Percentiles rank a stretch among this genome's conserved stretches.
phyloP scores from a whole-genome alignment of 2,888 invertebrate species.

The Isoperla grammatica region DNA sequence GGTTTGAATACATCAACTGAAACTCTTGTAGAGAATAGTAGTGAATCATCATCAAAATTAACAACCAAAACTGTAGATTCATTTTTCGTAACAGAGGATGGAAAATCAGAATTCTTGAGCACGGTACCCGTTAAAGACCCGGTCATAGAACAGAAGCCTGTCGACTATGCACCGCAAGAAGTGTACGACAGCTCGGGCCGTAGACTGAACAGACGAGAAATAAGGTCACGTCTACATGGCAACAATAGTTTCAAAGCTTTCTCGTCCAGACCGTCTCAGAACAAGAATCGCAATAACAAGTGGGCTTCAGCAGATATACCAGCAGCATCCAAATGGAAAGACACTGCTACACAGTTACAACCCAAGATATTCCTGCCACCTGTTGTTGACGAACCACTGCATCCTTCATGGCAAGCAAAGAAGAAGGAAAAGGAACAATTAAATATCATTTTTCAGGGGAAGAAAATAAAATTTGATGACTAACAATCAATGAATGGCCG shows the following conservation, averaged over 20 bases:
- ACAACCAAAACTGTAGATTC: neutral
- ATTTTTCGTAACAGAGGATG: conserved; percentile 7
- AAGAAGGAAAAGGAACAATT: conserved; percentile 35
- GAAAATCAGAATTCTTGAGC: neutral
- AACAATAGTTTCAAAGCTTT: neutral
- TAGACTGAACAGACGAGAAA: neutral
- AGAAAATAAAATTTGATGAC: conserved; percentile 27
- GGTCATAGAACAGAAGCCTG: neutral
- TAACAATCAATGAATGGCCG: neutral
- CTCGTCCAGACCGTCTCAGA: neutral
- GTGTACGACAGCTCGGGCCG: neutral
- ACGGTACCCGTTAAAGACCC: neutral
- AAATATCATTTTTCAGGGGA: conserved; percentile 24
- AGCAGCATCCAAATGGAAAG: neutral
- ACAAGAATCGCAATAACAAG: neutral
- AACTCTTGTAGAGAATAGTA: neutral
- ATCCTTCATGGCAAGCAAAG: conserved; percentile 53
- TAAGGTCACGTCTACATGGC: neutral
- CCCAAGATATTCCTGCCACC: neutral
- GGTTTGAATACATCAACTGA: neutral
- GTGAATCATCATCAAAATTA: neutral
- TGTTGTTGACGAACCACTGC: conserved; percentile 34
- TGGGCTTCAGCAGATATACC: neutral
- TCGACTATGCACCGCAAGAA: neutral
- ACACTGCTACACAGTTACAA: no score